A percentile compares a stretch with the other conserved stretches of the same genome.
phyloP scores from a whole-genome alignment of 2,113 vertebrate species.

The Physeter macrocephalus region DNA sequence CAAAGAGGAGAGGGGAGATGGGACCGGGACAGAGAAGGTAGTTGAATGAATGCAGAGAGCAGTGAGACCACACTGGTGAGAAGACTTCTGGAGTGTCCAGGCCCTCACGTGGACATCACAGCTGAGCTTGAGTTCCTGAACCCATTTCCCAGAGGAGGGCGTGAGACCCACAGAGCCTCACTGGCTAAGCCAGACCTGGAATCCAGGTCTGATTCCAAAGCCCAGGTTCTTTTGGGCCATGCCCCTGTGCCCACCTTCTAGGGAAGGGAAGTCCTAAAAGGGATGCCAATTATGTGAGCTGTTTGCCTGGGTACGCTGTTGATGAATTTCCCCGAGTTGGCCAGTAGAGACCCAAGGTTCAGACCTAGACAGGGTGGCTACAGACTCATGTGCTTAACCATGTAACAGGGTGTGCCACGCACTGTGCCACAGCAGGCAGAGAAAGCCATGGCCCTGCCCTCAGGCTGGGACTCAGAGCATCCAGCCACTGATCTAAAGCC shows the following conservation, averaged over 20 bases:
- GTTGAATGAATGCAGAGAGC: background rate
- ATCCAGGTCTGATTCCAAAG: background rate
- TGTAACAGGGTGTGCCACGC: background rate
- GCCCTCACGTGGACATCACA: background rate
- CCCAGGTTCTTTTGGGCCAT: background rate
- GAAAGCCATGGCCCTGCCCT: background rate
- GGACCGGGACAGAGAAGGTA: background rate
- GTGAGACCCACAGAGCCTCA: background rate
- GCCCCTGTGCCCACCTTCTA: background rate
- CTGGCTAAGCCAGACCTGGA: background rate
- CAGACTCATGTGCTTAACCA: background rate
- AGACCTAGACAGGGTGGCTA: background rate
- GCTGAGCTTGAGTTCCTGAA: background rate
- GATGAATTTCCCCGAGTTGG: background rate
- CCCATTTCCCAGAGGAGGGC: background rate
- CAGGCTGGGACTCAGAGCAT: background rate
- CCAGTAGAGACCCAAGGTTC: constrained; percentile 21
- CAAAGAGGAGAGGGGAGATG: background rate
- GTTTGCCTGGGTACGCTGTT: background rate
- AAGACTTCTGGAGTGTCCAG: background rate
- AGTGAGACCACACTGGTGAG: background rate
- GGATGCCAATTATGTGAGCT: background rate
- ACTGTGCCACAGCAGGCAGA: background rate
- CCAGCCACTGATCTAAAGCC: background rate
- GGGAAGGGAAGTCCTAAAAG: background rate